Conservation (phyloP, 2,888 invertebrate species). For the Drosophila lacicola region DNA sequence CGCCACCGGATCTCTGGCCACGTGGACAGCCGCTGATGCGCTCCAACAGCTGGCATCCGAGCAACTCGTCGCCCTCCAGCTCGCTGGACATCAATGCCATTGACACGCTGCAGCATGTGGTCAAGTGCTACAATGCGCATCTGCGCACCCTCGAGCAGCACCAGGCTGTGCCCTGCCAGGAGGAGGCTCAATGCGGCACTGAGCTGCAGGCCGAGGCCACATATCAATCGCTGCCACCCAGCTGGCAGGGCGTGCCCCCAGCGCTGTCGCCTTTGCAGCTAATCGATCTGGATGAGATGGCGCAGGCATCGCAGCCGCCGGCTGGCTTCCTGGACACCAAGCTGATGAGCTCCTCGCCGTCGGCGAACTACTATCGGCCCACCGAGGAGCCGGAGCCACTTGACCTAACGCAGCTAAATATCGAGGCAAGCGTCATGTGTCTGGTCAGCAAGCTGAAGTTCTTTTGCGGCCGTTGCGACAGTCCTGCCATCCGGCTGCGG, state of each 20-base stretch:
- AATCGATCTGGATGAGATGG: constrained; percentile 57
- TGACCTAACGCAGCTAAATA: constrained; percentile 93
- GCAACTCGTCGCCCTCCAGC: constrained; percentile 74
- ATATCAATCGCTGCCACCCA: constrained; percentile 81
- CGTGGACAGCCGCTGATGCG: constrained; percentile 81
- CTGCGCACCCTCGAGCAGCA: constrained; percentile 60
- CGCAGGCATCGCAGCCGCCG: constrained; percentile 40
- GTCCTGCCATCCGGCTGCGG: constrained; percentile 89
- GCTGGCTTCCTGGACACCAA: constrained; percentile 86
- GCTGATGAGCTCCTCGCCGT: constrained; percentile 85
- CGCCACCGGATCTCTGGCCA: constrained; percentile 88
- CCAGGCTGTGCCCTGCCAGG: background rate
- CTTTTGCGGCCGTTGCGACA: constrained; percentile 90
- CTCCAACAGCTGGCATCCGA: constrained; percentile 81
- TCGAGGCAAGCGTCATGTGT: constrained; percentile 95
- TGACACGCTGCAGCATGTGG: constrained; percentile 82
- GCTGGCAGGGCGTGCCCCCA: constrained; percentile 41
- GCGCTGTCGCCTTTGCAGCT: constrained; percentile 38
- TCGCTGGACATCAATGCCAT: constrained; percentile 83
- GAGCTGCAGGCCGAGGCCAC: constrained; percentile 41
- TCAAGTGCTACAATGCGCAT: constrained; percentile 83
- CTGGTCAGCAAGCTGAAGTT: constrained; percentile 93
- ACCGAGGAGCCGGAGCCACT: constrained; percentile 93
- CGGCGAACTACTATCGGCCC: constrained; percentile 92
- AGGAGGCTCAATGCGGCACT: background rate